Percentiles rank a stretch among this genome's conserved stretches.
These are phyloP conservation scores for Eristalinus sepulchralis DNA, from an alignment of 2,888 invertebrate species.

Conservation along the genomic window DNA sequence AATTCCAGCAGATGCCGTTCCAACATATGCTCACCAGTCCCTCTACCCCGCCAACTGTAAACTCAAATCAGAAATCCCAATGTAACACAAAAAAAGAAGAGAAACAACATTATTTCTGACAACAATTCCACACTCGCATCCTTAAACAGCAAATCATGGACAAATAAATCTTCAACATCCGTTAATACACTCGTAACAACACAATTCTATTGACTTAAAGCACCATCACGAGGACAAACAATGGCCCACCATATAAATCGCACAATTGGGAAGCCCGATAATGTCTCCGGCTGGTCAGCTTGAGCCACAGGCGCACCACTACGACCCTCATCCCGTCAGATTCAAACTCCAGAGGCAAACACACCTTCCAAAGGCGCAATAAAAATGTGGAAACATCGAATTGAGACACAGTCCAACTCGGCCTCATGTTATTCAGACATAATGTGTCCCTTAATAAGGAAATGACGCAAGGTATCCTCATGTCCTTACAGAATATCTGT, in stretches of 20 bases:
- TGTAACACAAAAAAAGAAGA: no score
- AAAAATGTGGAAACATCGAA: conserved; percentile 61
- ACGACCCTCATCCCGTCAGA: background rate
- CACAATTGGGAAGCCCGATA: conserved; percentile 53
- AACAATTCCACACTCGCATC: conserved; percentile 40
- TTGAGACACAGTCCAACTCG: background rate
- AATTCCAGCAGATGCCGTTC: no score
- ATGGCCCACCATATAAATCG: conserved; percentile 59
- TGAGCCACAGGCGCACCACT: background rate
- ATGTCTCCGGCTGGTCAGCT: conserved; percentile 61
- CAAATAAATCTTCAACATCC: conserved; percentile 66
- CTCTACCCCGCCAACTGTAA: no score
- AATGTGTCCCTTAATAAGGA: conserved; percentile 69
- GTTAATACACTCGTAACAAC: conserved; percentile 62
- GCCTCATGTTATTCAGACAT: conserved; percentile 57
- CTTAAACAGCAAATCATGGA: conserved; percentile 40
- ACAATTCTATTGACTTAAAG: conserved; percentile 65
- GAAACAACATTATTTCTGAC: conserved; percentile 33
- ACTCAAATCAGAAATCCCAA: no score
- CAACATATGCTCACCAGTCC: no score
- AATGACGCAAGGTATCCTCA: conserved; percentile 71
- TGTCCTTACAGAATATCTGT: conserved; percentile 32
- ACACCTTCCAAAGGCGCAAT: conserved; percentile 37
- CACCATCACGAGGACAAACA: conserved; percentile 59
- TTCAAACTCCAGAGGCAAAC: background rate